These are phyloP conservation scores for Carterocephalus palaemon DNA, from an alignment of 2,888 invertebrate species.

Conservation along the genomic window DNA sequence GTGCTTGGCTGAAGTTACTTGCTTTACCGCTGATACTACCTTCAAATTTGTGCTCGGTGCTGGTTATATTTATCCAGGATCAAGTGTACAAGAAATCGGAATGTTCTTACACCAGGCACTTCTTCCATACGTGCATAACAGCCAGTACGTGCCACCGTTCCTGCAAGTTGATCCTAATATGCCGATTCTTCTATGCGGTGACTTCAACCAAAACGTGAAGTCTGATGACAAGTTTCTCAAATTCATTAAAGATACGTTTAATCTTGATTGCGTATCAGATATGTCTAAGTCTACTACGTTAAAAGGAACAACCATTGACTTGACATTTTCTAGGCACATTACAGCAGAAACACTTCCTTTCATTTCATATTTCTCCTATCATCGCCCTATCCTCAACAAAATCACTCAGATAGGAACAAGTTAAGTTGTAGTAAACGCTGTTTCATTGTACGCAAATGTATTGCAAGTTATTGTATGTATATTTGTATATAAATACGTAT, in stretches of 20 bases:
- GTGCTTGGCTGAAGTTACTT: conserved; percentile 35
- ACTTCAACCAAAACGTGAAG: conserved; percentile 34
- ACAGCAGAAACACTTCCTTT: conserved; percentile 37
- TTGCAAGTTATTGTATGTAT: too few relatives aligned
- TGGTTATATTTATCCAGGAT: conserved; percentile 34
- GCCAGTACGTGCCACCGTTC: conserved; percentile 31
- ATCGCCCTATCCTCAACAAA: conserved; percentile 35
- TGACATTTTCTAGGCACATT: conserved; percentile 37
- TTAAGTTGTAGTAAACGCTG: too few relatives aligned
- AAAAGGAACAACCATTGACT: conserved; percentile 33
- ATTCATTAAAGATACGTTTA: conserved; percentile 34
- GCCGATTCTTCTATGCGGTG: conserved; percentile 33
- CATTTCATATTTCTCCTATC: conserved; percentile 39
- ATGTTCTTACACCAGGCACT: conserved; percentile 32
- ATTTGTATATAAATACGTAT: too few relatives aligned
- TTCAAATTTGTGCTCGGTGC: conserved; percentile 33
- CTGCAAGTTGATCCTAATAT: conserved; percentile 29
- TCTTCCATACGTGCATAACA: conserved; percentile 30
- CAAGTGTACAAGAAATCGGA: conserved; percentile 29
- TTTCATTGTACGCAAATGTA: too few relatives aligned
- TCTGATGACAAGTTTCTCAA: conserved; percentile 31
- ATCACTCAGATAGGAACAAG: too few relatives aligned
- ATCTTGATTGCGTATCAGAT: conserved; percentile 34
- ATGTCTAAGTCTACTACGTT: conserved; percentile 31
- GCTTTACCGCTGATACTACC: conserved; percentile 33